These are phyloP conservation scores for Ennomos erosarius DNA, from an alignment of 2,888 invertebrate genomes.

Conservation along the genomic window DNA sequence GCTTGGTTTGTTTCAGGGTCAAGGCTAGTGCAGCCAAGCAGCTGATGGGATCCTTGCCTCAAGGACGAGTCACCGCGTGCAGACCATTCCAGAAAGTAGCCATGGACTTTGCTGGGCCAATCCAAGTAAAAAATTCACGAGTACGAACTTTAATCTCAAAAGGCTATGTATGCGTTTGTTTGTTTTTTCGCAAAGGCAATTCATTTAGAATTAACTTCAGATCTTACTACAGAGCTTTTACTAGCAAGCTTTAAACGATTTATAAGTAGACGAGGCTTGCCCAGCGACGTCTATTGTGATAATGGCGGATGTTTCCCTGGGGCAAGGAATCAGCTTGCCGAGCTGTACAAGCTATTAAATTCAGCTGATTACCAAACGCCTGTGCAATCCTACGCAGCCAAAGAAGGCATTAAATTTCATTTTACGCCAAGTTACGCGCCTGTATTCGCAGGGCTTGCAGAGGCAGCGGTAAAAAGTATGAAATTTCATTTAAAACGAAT, in stretches of 20 bases:
- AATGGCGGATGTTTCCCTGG: conserved; percentile 13
- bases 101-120: conserved; percentile 12
- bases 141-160: conserved; percentile 6
- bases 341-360: conserved; percentile 32
- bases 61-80: too few species aligned
- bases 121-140: too few species aligned
- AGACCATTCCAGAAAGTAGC: conserved; percentile 5
- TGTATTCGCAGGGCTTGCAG: conserved; percentile 48
- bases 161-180: conserved; percentile 11
- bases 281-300: conserved; percentile 25
- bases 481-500: too few species aligned
- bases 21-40: conserved; percentile 6
- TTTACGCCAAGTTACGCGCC: conserved; percentile 45
- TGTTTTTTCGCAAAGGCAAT: conserved; percentile 22
- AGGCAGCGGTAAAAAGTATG: conserved; percentile 45
- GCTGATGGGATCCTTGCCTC: conserved; percentile 9
- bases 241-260: conserved; percentile 29
- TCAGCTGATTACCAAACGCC: too few species aligned
- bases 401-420: conserved; percentile 1
- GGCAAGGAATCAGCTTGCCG: conserved; percentile 12
- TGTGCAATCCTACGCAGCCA: neutral
- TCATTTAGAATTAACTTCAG: conserved; percentile 28
- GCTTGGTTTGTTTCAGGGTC: conserved; percentile 6
- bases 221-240: conserved; percentile 28
- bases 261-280: conserved; percentile 19